Percentiles rank a stretch among this genome's conserved stretches.
These are phyloP conservation scores for Globia sparganii DNA, from an alignment of 2,888 invertebrate genomes.

Conservation along the genomic window DNA sequence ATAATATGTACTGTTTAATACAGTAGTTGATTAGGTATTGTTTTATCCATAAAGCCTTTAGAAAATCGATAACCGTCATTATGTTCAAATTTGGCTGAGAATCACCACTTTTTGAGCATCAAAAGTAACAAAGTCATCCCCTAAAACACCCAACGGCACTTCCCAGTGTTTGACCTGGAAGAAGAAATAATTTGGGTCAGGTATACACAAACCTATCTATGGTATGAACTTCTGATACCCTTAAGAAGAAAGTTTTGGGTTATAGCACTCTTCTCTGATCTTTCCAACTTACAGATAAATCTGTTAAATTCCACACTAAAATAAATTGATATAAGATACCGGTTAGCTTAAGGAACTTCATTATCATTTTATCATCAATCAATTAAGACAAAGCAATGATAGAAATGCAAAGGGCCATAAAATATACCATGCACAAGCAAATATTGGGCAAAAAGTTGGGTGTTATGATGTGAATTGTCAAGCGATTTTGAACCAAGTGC, in stretches of 20 bases:
- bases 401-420: neutral
- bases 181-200: slow-evolving; percentile 1
- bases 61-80: neutral
- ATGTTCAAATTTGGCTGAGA: neutral
- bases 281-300: neutral
- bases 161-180: neutral
- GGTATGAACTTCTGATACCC: neutral
- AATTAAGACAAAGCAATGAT: neutral
- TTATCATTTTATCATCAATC: too few relatives aligned
- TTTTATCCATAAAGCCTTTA: neutral
- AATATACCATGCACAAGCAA: neutral
- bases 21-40: too few relatives aligned
- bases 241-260: neutral
- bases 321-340: neutral
- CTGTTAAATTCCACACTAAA: neutral
- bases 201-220: neutral
- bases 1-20: too few relatives aligned
- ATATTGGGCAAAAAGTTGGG: neutral
- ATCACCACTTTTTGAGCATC: neutral
- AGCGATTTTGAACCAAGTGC: neutral
- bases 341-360: too few relatives aligned
- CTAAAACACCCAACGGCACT: neutral
- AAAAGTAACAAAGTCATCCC: neutral
- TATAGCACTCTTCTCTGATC: too few relatives aligned
- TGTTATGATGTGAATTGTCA: neutral